These are phyloP conservation scores for Mugil cephalus DNA, from an alignment of 2,113 vertebrate genomes.

Conservation along the genomic window DNA sequence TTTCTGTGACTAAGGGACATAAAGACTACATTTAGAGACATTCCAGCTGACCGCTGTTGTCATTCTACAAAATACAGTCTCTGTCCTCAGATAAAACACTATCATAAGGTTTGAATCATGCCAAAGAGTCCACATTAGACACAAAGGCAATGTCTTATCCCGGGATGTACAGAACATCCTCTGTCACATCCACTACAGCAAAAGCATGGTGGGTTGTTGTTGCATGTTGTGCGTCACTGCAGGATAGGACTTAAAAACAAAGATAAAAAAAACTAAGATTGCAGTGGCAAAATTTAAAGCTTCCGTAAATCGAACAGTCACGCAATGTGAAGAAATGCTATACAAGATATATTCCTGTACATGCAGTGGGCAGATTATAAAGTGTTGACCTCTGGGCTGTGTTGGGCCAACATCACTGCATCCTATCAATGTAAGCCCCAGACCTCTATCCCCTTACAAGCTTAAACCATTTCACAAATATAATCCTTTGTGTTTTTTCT, in stretches of 20 bases:
- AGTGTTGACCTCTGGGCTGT: constrained; percentile 10
- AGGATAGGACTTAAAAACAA: constrained; percentile 32
- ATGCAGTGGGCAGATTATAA: neutral
- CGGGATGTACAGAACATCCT: constrained; percentile 16
- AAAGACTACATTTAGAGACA: constrained; percentile 22
- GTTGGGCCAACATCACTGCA: constrained; percentile 37
- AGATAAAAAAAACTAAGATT: constrained; percentile 18
- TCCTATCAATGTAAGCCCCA: constrained; percentile 40
- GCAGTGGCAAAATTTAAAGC: constrained; percentile 1
- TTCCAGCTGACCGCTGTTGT: constrained; percentile 11
- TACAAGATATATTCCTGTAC: neutral
- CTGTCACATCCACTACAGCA: neutral
- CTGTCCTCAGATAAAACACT: constrained; percentile 30
- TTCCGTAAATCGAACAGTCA: neutral
- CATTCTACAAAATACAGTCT: constrained; percentile 27
- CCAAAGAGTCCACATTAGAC: neutral
- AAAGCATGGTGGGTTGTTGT: constrained; percentile 18
- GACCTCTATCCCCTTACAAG: constrained; percentile 27
- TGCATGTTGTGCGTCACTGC: constrained; percentile 19
- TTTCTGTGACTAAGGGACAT: constrained; percentile 19
- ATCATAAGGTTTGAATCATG: neutral
- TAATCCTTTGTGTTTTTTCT: constrained; percentile 29
- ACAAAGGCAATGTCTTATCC: constrained; percentile 30
- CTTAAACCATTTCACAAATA: constrained; percentile 28
- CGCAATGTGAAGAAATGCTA: neutral